Percentiles rank a stretch among this genome's conserved stretches.
Conservation (phyloP, 2,888 invertebrate genomes). For the Tachina fera region DNA sequence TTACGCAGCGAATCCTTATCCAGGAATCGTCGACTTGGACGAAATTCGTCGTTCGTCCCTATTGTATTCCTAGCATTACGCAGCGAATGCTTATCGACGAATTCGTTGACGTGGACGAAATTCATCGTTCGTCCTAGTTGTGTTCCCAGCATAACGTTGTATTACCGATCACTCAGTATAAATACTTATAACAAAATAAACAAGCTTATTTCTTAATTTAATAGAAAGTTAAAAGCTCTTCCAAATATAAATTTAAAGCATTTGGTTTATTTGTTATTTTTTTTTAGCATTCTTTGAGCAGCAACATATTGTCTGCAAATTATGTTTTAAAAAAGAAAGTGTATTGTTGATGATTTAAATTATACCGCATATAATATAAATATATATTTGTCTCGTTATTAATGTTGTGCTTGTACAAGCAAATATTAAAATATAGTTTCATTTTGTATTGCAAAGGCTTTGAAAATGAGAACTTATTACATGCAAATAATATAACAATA, state of each 20-base stretch:
- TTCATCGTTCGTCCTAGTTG: no score
- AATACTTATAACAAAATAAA: no score
- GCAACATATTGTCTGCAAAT: neutral
- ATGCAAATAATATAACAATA: neutral
- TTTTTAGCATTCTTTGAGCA: neutral
- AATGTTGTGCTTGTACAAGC: neutral
- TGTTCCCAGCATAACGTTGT: no score
- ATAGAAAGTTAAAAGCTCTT: no score
- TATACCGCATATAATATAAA: neutral
- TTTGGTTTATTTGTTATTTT: neutral
- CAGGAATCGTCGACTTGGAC: no score
- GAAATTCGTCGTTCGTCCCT: no score
- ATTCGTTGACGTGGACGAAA: no score
- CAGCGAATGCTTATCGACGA: no score
- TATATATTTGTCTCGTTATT: constrained; percentile 22
- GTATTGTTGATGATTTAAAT: neutral
- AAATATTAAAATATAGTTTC: constrained; percentile 13
- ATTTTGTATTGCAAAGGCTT: constrained; percentile 6
- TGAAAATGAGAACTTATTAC: neutral
- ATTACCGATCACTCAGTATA: no score
- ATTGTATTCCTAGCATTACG: no score
- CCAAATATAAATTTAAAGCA: neutral
- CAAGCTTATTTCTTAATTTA: no score
- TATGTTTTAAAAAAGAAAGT: neutral
- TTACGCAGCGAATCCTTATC: no score